These are phyloP conservation scores for Muscidifurax raptorellus DNA, from an alignment of 1,140 invertebrate species.

Conservation along the genomic window DNA sequence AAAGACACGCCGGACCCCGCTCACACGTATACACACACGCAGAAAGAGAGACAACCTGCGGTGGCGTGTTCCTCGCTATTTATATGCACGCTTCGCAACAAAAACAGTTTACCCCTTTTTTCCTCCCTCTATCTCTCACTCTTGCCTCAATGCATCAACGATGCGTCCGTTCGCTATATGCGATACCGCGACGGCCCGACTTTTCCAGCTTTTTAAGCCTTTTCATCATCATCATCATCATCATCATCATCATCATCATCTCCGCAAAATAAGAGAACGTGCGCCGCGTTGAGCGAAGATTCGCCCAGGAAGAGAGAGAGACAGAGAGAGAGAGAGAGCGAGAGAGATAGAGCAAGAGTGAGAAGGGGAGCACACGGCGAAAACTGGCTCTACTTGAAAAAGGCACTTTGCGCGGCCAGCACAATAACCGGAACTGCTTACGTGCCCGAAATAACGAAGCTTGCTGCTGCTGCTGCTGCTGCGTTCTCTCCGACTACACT, in stretches of 20 bases:
- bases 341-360: constrained; percentile 48
- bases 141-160: no score
- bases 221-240: constrained; percentile 59
- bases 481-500: constrained; percentile 44
- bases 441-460: constrained; percentile 72
- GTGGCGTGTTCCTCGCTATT: neutral
- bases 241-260: neutral
- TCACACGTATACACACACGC: no score
- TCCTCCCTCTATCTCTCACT: no score
- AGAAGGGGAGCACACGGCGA: constrained; percentile 34
- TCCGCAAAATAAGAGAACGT: constrained; percentile 64
- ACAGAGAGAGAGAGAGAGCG: neutral
- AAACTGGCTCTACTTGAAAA: constrained; percentile 62
- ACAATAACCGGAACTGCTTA: constrained; percentile 73
- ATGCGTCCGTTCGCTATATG: no score
- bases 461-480: constrained; percentile 8
- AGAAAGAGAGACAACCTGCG: no score
- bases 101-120: constrained; percentile 65
- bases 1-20: neutral
- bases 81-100: constrained; percentile 17
- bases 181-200: constrained; percentile 51
- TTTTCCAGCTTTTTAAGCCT: constrained; percentile 65
- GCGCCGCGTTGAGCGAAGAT: constrained; percentile 36
- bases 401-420: constrained; percentile 71
- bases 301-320: neutral